Evolutionary conservation across 2,888 invertebrate species (phyloP), one percentile per base, ranked within the genome.

Genomic region (Pocota personata): DNA sequence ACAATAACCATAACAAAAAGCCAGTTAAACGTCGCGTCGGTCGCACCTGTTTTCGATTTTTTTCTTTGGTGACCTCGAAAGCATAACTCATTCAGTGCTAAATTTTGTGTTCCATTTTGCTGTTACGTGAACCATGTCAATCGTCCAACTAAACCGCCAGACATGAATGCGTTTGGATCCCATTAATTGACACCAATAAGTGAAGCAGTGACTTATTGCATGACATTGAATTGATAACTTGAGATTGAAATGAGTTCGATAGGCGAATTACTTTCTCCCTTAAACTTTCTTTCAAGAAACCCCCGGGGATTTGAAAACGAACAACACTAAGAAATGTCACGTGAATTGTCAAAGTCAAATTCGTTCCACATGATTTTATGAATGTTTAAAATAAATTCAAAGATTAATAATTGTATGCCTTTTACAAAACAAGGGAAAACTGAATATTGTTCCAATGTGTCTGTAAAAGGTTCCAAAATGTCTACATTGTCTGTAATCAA

Each of bases 121-220:
- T 52, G 21, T 58, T 78, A 78, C 77, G 77, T 78, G 77, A 78
- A 78, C 69, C 52, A 52, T 78, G 77, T 78, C 77, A 78, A 19
- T 14, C 64, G 5, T 57, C 37, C 57, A 46, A 32, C 46, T 46
- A 24, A 46, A 57, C 32, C 35, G 46, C 32, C 35, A 14, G 27
- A 37, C 19, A 21, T 71, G 57, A 57, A 32, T 35, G 57, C 43
- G 32, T 71, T 71, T 46, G 32, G 55, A 14, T 16, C 14, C 48
- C 40, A 46, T 58, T 48, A 58, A 46, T 71, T 57, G 71, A 48
- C 71, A 71, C 21, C 71, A 69, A 69, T 69, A 40, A 57, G 24
- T 8, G 50, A 66, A 66, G 35, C 10, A 35, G 3, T 21, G 21
- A 50, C 64, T 27, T 30, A 12, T 32, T 32, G 40, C 14, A 6